Evolutionary conservation across 2,113 vertebrate genomes (phyloP).

Genomic region (Hepsetus odoe): DNA sequence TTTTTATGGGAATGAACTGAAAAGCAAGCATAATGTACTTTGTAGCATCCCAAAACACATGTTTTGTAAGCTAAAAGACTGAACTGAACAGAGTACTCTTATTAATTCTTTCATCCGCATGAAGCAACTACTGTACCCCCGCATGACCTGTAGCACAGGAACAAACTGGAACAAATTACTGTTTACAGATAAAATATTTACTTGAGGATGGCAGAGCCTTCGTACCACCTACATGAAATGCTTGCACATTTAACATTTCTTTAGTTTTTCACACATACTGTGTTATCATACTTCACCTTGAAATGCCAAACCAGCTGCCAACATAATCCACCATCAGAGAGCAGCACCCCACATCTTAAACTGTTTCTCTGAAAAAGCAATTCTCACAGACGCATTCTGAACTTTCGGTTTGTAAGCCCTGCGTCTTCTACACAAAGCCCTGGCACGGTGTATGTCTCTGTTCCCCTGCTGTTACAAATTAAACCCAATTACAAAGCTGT

Average conservation of each 20-base stretch:
- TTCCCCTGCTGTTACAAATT: slow-evolving; percentile 16
- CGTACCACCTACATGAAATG: not conserved
- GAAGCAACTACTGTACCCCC: not conserved
- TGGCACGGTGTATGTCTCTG: slow-evolving; percentile 29
- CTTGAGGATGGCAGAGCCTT: not conserved
- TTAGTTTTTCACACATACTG: slow-evolving; percentile 5
- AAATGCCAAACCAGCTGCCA: not conserved
- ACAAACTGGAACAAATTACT: not conserved
- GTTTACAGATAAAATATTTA: slow-evolving; percentile 11
- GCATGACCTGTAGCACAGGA: not conserved
- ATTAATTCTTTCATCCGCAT: not conserved
- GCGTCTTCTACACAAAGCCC: slow-evolving; percentile 44
- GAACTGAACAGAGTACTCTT: not conserved
- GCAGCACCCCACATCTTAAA: slow-evolving; percentile 20
- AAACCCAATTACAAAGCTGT: slow-evolving; percentile 32
- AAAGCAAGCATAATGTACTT: no score
- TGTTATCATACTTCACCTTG: not conserved
- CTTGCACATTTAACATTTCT: slow-evolving; percentile 1
- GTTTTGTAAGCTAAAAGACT: not conserved
- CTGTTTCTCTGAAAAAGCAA: slow-evolving; percentile 21
- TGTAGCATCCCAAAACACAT: not conserved
- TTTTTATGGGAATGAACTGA: no score
- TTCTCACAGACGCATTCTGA: slow-evolving; percentile 1
- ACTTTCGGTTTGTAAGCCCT: slow-evolving; percentile 43
- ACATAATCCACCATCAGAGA: slow-evolving; percentile 1